Evolutionary conservation across 92 coral and sea anemone genomes (phyloP).

Genomic region (Ricordea florida): DNA sequence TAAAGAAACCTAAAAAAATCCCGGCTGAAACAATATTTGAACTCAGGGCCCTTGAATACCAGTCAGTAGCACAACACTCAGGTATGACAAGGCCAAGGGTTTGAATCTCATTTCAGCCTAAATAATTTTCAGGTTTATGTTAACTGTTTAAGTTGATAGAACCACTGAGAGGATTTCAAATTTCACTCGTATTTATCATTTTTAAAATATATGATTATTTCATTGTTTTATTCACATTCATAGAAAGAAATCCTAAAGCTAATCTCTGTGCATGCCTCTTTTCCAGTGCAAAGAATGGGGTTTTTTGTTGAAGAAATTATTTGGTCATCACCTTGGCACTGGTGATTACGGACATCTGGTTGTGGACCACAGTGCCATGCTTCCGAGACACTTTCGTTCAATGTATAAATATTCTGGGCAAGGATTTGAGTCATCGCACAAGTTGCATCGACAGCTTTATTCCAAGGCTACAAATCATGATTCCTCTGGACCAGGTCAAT

Average conservation of each 20-base stretch:
- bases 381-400: slow-evolving; percentile 11
- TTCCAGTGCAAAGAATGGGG: slow-evolving; percentile 27
- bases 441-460: slow-evolving; percentile 29
- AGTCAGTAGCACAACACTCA: too few species aligned
- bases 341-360: slow-evolving; percentile 56
- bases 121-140: too few species aligned
- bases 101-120: too few species aligned
- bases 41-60: too few species aligned
- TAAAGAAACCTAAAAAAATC: too few species aligned
- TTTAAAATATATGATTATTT: too few species aligned
- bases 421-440: slow-evolving; percentile 52
- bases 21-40: too few species aligned
- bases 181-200: too few species aligned
- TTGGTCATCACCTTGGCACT: slow-evolving; percentile 41
- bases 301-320: slow-evolving; percentile 20
- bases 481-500: slow-evolving; percentile 37
- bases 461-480: slow-evolving; percentile 53
- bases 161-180: too few species aligned
- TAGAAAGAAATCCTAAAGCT: neutral
- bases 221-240: too few species aligned
- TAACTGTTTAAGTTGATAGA: too few species aligned
- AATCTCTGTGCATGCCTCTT: neutral
- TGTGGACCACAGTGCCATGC: slow-evolving; percentile 31
- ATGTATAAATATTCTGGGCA: slow-evolving; percentile 40
- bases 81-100: too few species aligned